These are phyloP conservation scores for Eupithecia insigniata DNA, from an alignment of 2,888 invertebrate genomes.

Conservation along the genomic window DNA sequence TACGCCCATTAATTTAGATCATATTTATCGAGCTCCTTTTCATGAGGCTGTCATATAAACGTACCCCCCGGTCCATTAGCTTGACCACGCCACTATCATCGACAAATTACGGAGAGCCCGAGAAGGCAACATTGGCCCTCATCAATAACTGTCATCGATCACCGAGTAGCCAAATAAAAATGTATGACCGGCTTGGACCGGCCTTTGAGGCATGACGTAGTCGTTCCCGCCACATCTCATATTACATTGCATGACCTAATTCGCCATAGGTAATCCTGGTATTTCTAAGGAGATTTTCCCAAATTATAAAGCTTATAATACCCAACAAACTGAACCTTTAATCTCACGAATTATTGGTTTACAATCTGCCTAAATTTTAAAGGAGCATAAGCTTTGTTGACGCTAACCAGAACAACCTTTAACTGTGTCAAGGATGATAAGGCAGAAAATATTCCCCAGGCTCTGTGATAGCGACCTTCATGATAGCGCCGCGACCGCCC, in stretches of 20 bases:
- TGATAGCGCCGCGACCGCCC: constrained; percentile 36
- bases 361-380: constrained; percentile 17
- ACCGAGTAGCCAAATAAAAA: constrained; percentile 77
- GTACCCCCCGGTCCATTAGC: constrained; percentile 71
- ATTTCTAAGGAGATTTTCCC: constrained; percentile 46
- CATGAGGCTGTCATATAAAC: constrained; percentile 73
- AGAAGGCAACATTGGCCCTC: constrained; percentile 61
- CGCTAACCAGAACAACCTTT: constrained; percentile 45
- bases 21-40: constrained; percentile 68
- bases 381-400: constrained; percentile 24
- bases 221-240: constrained; percentile 62
- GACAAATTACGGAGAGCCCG: constrained; percentile 64
- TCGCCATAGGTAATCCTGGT: constrained; percentile 36
- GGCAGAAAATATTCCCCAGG: constrained; percentile 65
- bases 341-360: constrained; percentile 23
- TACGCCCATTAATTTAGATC: constrained; percentile 67
- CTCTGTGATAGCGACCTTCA: constrained; percentile 39
- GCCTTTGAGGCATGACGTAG: constrained; percentile 55
- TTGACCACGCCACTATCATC: constrained; percentile 56
- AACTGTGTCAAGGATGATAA: constrained; percentile 71
- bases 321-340: constrained; percentile 12
- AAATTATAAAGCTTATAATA: constrained; percentile 25
- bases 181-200: constrained; percentile 72
- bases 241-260: constrained; percentile 73
- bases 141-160: constrained; percentile 81